Percentiles rank a stretch among this genome's conserved stretches.
phyloP scores from a whole-genome alignment of 2,113 vertebrate species.

The Girardinichthys multiradiatus region DNA sequence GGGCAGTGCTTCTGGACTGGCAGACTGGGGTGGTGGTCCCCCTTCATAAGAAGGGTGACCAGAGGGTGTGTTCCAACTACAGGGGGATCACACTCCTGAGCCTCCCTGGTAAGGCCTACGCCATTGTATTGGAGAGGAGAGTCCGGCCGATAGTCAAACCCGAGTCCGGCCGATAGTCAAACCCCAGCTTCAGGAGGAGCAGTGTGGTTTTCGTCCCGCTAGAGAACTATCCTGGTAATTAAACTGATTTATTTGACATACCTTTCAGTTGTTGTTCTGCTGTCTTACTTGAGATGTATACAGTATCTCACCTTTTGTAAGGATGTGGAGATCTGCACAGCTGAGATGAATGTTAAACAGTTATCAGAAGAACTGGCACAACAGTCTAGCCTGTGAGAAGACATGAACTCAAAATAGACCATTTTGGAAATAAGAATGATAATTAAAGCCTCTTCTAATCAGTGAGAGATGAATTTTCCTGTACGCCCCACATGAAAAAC shows the following conservation, averaged over 20 bases:
- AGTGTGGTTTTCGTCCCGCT: too few species aligned
- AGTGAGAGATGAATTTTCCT: conserved; percentile 42
- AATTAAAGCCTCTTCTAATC: conserved; percentile 55
- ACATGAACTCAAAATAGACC: conserved; percentile 44
- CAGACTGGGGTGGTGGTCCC: too few species aligned
- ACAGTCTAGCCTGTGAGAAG: conserved; percentile 21
- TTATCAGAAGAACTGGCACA: neutral
- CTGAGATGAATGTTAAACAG: conserved; percentile 30
- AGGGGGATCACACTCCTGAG: too few species aligned
- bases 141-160: too few species aligned
- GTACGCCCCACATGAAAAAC: conserved; percentile 32
- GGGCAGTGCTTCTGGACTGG: too few species aligned
- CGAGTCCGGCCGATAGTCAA: too few species aligned
- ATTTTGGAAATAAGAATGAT: conserved; percentile 30
- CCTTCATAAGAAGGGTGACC: too few species aligned
- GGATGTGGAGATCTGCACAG: conserved; percentile 31
- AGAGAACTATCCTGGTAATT: conserved; percentile 46
- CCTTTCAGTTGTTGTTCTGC: conserved; percentile 26
- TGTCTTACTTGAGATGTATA: conserved; percentile 16
- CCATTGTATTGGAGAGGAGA: too few species aligned
- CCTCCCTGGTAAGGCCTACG: too few species aligned
- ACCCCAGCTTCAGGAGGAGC: too few species aligned
- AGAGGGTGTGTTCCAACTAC: too few species aligned
- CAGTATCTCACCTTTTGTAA: conserved; percentile 16
- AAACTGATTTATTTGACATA: conserved; percentile 48